Percentiles rank a stretch among this genome's conserved stretches.
phyloP scores from a whole-genome alignment of 2,113 vertebrate genomes.

The Ursus arctos region DNA sequence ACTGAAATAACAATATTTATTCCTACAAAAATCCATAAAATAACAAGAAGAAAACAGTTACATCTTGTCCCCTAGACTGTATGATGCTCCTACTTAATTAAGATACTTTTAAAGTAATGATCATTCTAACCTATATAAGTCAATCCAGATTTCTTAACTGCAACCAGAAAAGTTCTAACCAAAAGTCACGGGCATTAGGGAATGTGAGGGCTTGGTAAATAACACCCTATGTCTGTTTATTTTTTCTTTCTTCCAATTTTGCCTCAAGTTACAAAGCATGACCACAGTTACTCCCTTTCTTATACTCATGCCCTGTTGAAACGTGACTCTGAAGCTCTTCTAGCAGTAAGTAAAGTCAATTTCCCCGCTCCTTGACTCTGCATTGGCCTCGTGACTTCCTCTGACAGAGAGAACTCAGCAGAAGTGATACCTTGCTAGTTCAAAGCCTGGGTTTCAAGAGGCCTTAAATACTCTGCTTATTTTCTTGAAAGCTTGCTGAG shows the following conservation, averaged over 20 bases:
- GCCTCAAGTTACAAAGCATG: not conserved
- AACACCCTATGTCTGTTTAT: not conserved
- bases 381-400: not conserved
- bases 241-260: not conserved
- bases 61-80: not conserved
- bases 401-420: not conserved
- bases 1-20: not conserved
- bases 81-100: not conserved
- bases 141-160: not conserved
- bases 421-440: not conserved
- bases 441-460: not conserved
- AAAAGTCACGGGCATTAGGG: not conserved
- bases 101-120: not conserved
- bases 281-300: not conserved
- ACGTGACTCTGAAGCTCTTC: not conserved
- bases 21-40: not conserved
- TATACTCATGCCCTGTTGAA: not conserved
- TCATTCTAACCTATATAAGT: not conserved
- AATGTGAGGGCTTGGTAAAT: not conserved
- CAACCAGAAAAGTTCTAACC: not conserved
- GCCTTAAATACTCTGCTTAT: not conserved
- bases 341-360: not conserved
- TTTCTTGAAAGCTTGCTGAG: not conserved
- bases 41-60: not conserved
- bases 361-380: not conserved